Evolutionary conservation across 2,113 vertebrate species (phyloP).

Genomic region (Prietella phreatophila): DNA sequence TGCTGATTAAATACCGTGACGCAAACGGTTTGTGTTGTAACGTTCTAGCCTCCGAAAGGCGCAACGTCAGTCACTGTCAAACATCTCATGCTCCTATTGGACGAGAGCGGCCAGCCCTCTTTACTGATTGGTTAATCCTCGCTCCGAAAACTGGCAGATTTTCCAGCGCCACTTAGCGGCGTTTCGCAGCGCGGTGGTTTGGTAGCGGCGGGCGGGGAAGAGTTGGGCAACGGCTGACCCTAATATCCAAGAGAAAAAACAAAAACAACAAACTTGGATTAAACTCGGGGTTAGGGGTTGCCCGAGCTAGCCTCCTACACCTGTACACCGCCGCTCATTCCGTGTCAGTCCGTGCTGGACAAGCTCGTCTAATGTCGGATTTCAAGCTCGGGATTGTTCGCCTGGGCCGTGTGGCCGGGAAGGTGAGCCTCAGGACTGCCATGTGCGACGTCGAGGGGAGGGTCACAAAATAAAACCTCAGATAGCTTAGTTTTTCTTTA

Average conservation of each 20-base stretch:
- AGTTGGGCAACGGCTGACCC: constrained; percentile 58
- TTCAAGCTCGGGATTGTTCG: constrained; percentile 94
- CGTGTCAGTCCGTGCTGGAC: constrained; percentile 47
- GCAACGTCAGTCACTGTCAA: constrained; percentile 11
- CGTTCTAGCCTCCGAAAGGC: constrained; percentile 17
- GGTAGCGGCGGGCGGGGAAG: constrained; percentile 66
- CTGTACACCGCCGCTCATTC: constrained; percentile 40
- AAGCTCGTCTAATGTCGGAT: constrained; percentile 84
- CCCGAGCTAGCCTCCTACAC: constrained; percentile 58
- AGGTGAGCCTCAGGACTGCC: constrained; percentile 81
- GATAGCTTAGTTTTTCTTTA: not conserved
- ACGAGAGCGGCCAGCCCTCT: not conserved
- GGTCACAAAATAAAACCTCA: constrained; percentile 54
- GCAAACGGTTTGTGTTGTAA: constrained; percentile 34
- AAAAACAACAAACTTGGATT: constrained; percentile 52
- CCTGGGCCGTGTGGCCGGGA: constrained; percentile 95
- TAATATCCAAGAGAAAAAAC: constrained; percentile 36
- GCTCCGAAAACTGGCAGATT: constrained; percentile 56
- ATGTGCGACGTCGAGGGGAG: constrained; percentile 73
- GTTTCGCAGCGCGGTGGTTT: constrained; percentile 68
- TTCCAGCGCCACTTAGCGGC: constrained; percentile 68
- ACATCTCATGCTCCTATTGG: constrained; percentile 60
- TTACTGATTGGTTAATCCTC: constrained; percentile 48
- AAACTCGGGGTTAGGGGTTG: constrained; percentile 65
- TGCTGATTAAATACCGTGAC: not conserved